These are phyloP conservation scores for Aporophyla lueneburgensis DNA, from an alignment of 2,888 invertebrate genomes.

Conservation along the genomic window DNA sequence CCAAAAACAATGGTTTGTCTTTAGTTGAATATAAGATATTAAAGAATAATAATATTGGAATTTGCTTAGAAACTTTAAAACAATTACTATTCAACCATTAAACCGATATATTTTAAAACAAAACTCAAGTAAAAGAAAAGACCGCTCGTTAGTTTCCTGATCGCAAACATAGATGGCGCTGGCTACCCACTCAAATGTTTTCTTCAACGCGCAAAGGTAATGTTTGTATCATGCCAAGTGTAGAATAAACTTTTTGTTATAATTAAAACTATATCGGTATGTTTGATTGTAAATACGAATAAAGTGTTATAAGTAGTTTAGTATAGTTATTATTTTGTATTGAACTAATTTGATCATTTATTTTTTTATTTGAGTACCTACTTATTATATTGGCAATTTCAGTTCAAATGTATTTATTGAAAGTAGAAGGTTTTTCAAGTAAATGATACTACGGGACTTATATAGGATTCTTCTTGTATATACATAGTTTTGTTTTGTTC, in stretches of 20 bases:
- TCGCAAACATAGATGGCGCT: slow-evolving; percentile 74
- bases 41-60: background rate
- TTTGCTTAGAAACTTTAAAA: background rate
- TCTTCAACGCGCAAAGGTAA: background rate
- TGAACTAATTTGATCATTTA: background rate
- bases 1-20: too few relatives aligned
- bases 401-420: background rate
- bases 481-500: too few relatives aligned
- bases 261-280: slow-evolving; percentile 8
- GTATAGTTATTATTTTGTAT: slow-evolving; percentile 36
- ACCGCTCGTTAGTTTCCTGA: slow-evolving; percentile 44
- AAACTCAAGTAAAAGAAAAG: background rate
- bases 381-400: background rate
- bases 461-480: too few relatives aligned
- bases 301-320: slow-evolving; percentile 1
- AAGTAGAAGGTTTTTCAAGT: background rate
- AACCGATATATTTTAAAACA: background rate
- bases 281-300: slow-evolving; percentile 13
- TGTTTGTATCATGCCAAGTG: background rate
- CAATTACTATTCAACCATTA: background rate
- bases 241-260: slow-evolving; percentile 37
- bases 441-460: background rate
- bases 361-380: background rate
- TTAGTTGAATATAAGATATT: too few relatives aligned
- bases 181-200: slow-evolving; percentile 33